Evolutionary conservation across 2,113 vertebrate species (phyloP), one percentile per base, ranked within the genome.

Genomic region (Okapia johnstoni): DNA sequence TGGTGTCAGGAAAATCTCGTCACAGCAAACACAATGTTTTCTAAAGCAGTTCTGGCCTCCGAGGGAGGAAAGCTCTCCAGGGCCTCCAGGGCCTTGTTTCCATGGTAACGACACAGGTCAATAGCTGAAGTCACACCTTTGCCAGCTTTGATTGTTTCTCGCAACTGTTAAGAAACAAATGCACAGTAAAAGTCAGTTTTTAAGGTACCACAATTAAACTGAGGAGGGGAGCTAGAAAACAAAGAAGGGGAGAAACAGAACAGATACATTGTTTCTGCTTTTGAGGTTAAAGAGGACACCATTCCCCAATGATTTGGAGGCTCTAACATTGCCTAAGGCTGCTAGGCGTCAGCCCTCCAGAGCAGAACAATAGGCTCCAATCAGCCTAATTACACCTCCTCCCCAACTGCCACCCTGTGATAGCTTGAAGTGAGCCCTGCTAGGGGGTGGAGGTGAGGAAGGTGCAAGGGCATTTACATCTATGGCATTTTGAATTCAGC

Each of bases 71-170:
- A 99, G 98, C 96, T 98, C 98, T 99, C 98, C 99, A 99, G 99
- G 98, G 99, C 99, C 60, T 99, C 99, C 99, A 99, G 99, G 1
- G 99, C 99, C 98, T 98, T 99, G 99, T 99, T 99, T 98, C 99
- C 99, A 98, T 99, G 99, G 99, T 99, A 99, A 99, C 99, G 97
- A 98, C 99, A 99, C 98, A 99, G 99, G 99, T 99, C 99, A 98
- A 99, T 99, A 96, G 99, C 99, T 92, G 99, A 99, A 99, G 99
- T 99, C 98, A 99, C 99, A 99, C 99, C 99, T 99, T 99, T 99
- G 98, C 99, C 99, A 43, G 99, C 99, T 98, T 99, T 99, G 98
- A 99, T 99, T 36, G 98, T 98, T 98, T 99, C 98, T 98, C 98
- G 98, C 98, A 99, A 99, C 99, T 99, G 99, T 97, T 95, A 95